These are phyloP conservation scores for Anastatus disparis DNA, from an alignment of 1,140 invertebrate genomes.

Conservation along the genomic window DNA sequence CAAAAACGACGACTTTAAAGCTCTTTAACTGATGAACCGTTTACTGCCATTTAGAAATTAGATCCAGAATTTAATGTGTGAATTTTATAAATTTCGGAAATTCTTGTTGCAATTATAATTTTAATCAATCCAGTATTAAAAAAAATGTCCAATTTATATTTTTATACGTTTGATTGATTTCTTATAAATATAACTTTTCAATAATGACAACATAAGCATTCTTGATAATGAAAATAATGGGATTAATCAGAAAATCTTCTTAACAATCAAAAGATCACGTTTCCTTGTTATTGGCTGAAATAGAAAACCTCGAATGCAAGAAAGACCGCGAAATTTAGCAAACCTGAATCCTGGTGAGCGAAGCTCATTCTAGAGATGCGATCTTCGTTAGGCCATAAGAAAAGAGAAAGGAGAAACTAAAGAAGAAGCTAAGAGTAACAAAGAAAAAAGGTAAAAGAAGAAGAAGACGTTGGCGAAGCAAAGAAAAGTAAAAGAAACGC, in stretches of 20 bases:
- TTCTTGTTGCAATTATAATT: too few species aligned
- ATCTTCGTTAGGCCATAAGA: slow-evolving; percentile 33
- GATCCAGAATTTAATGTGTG: too few species aligned
- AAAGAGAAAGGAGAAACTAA: neutral
- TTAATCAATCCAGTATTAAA: too few species aligned
- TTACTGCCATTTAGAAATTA: too few species aligned
- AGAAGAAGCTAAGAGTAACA: neutral
- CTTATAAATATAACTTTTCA: too few species aligned
- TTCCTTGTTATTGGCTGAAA: slow-evolving; percentile 26
- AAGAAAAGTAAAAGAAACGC: slow-evolving; percentile 10
- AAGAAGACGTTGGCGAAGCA: neutral
- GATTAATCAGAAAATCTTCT: too few species aligned
- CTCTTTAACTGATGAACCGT: too few species aligned
- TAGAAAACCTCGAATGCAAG: slow-evolving; percentile 18
- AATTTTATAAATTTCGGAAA: too few species aligned
- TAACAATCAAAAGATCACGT: slow-evolving; percentile 16
- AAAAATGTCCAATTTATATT: too few species aligned
- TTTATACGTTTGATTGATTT: too few species aligned
- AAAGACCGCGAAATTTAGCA: neutral
- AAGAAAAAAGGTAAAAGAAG: slow-evolving; percentile 1
- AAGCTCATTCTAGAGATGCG: slow-evolving; percentile 29
- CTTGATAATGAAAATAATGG: too few species aligned
- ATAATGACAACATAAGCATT: too few species aligned
- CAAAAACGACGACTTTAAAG: neutral
- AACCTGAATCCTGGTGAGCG: slow-evolving; percentile 7